Evolutionary conservation across 2,888 invertebrate genomes (phyloP).

Genomic region (Gymnoscelis rufifasciata): DNA sequence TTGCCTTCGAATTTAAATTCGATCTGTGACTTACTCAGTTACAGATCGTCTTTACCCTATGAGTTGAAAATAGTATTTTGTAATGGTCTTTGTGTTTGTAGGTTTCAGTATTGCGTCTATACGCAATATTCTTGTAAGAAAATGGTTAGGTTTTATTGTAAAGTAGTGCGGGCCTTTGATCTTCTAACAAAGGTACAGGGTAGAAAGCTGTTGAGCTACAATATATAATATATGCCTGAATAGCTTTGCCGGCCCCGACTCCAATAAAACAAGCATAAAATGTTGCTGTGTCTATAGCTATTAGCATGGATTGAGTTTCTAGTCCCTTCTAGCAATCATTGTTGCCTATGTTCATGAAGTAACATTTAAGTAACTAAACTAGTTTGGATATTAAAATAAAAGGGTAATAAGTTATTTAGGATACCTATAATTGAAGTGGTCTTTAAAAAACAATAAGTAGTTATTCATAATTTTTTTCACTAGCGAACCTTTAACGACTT

Average conservation of each 20-base stretch:
- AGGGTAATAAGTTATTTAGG: too few species aligned
- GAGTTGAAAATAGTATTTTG: neutral
- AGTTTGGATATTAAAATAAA: too few species aligned
- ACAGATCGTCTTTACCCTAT: constrained; percentile 2
- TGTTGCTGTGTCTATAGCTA: neutral
- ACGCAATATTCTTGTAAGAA: neutral
- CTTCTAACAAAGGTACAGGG: constrained; percentile 1
- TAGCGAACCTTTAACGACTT: too few species aligned
- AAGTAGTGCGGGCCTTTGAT: constrained; percentile 6
- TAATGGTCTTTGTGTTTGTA: neutral
- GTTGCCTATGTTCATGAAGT: neutral
- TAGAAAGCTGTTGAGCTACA: constrained; percentile 7
- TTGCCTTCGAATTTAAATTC: neutral
- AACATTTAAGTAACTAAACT: too few species aligned
- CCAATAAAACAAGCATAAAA: neutral
- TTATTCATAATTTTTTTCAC: too few species aligned
- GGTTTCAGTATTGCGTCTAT: neutral
- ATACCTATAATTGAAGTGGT: too few species aligned
- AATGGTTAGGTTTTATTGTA: neutral
- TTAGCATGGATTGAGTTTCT: too few species aligned
- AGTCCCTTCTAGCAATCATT: neutral
- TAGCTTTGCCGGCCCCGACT: constrained; percentile 1
- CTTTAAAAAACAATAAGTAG: too few species aligned
- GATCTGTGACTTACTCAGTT: constrained; percentile 7
- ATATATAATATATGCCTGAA: constrained; percentile 13